A percentile compares a stretch with the other conserved stretches of the same genome.
These are phyloP conservation scores for Sarcophaga bullata DNA, from an alignment of 1,140 invertebrate genomes.

Conservation along the genomic window DNA sequence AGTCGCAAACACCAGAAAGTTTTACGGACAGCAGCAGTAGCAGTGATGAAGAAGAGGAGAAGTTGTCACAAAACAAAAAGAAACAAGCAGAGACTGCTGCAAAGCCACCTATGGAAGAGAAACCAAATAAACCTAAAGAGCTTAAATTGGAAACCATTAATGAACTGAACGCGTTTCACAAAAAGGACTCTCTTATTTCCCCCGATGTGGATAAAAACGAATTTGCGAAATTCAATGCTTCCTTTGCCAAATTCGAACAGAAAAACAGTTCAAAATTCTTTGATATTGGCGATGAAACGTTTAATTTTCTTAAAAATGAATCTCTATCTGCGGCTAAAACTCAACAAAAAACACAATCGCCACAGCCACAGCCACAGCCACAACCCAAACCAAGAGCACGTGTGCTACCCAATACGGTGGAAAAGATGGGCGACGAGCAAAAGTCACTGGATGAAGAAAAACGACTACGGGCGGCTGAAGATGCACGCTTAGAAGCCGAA, in stretches of 20 bases:
- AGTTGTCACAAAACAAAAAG: constrained; percentile 25
- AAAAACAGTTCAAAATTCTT: constrained; percentile 56
- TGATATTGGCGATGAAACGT: constrained; percentile 48
- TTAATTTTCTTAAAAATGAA: constrained; percentile 41
- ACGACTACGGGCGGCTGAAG: constrained; percentile 49
- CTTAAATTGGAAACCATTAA: constrained; percentile 15
- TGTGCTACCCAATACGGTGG: not conserved
- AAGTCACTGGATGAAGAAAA: constrained; percentile 41
- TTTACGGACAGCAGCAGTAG: constrained; percentile 23
- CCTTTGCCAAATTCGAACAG: constrained; percentile 58
- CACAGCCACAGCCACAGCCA: constrained; percentile 13
- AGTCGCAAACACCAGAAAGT: constrained; percentile 25
- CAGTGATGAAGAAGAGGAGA: not conserved
- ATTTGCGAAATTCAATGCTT: constrained; percentile 55
- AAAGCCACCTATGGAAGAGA: not conserved
- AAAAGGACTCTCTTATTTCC: constrained; percentile 35
- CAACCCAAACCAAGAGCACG: constrained; percentile 47
- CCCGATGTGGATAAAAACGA: constrained; percentile 53
- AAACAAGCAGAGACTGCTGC: constrained; percentile 23
- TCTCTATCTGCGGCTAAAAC: not conserved
- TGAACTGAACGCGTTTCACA: not conserved
- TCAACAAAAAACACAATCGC: not conserved
- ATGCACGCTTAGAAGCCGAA: constrained; percentile 54
- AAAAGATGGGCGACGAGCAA: constrained; percentile 14
- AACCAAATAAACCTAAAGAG: constrained; percentile 31